These are phyloP conservation scores for Cheirogaleus major DNA, from an alignment of 2,797 vertebrate species.

Conservation along the genomic window DNA sequence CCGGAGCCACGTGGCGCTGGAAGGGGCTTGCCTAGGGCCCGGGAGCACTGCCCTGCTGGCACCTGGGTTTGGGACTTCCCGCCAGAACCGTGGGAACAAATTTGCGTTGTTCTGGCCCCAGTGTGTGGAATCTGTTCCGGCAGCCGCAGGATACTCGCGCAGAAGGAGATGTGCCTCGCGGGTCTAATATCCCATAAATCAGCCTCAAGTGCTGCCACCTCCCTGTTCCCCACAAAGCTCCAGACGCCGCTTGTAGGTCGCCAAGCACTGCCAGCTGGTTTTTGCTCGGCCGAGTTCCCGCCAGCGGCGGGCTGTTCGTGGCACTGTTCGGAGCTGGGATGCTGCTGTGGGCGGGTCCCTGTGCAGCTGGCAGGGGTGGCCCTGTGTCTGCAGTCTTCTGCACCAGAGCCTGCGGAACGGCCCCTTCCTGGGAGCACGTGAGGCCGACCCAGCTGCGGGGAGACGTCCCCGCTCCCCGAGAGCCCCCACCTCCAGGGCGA, in stretches of 20 bases:
- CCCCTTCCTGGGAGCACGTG: rapidly evolving
- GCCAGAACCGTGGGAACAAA: too few relatives aligned
- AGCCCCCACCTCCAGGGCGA: rapidly evolving
- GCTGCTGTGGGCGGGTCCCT: neutral
- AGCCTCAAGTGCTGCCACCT: rapidly evolving
- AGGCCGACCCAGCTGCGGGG: neutral
- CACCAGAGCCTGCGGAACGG: neutral
- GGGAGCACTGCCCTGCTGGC: rapidly evolving
- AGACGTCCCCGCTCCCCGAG: rapidly evolving
- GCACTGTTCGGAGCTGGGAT: rapidly evolving
- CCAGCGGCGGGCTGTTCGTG: rapidly evolving
- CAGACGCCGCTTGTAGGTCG: rapidly evolving
- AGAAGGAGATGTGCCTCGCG: neutral
- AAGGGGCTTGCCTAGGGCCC: neutral
- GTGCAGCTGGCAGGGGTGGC: neutral
- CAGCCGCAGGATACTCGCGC: neutral
- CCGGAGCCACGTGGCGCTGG: neutral
- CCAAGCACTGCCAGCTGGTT: neutral
- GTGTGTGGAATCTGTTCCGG: rapidly evolving
- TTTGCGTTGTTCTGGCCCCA: rapidly evolving
- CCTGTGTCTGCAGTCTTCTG: neutral
- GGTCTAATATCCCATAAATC: rapidly evolving
- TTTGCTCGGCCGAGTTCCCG: neutral
- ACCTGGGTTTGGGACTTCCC: neutral
- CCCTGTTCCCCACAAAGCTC: rapidly evolving